Evolutionary conservation across 2,888 invertebrate genomes (phyloP), one percentile per base, ranked within the genome.

Genomic region (Boloria selene): DNA sequence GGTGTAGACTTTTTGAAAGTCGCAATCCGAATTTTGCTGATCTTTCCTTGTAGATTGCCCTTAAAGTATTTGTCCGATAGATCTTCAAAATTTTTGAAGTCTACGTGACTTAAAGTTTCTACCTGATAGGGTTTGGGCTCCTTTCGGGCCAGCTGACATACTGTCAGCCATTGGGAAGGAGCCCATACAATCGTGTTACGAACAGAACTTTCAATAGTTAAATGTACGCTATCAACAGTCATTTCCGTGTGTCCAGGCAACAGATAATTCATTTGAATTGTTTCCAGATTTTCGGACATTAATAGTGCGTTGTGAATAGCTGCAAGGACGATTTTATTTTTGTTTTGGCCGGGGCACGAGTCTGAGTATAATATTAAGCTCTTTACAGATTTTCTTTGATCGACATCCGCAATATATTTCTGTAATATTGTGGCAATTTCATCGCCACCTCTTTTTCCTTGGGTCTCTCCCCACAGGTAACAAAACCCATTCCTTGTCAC

Each of bases 241-340:
- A 74, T 75, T 42, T 73, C 65, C 0, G 74, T 77, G 49, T 75
- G 75, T 1, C 75, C 75, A 7, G 75, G 73, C 0, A 77, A 55
- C 13, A 75, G 53, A 61, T 74, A 75, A 60, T 75, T 75, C 56
- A 77, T 72, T 55, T 75, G 74, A 53, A 75, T 73, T 6, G 61
- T 53, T n/a, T 61, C 13, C 17, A 67, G 14, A 45, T 64, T 61
- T 18, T 49, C 61, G 5, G 58, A 52, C 10, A 10, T 4, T 13
- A 61, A 38, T 42, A 68, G 26, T 14, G 64, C 70, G n/a, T 65
- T 70, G 38, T 72, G 70, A 6, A 74, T 31, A 4, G 71, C 70
- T n/a, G 75, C 73, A 4, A 75, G 45, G 1, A 75, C 72, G 13
- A 72, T 69, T 66, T 71, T 75, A 42, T 76, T 75, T 67, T 72